Conservation (phyloP, 2,888 invertebrate genomes). For the Xanthorhoe designata region DNA sequence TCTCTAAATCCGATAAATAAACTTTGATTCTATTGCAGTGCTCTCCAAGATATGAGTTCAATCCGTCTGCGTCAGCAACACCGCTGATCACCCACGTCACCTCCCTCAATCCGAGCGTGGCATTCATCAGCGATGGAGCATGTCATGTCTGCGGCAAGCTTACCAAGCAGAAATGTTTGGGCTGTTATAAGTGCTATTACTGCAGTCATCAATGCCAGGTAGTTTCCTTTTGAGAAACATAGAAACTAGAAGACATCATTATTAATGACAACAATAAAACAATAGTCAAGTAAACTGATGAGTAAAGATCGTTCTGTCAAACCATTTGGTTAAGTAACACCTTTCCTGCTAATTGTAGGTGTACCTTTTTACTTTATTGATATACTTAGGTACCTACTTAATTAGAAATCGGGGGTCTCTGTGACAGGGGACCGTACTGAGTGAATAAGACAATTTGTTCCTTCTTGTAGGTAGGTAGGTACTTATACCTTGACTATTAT, state of each 20-base stretch:
- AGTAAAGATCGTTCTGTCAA: too few species aligned
- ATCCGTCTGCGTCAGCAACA: constrained; percentile 10
- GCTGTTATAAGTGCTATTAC: constrained; percentile 53
- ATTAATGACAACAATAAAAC: too few species aligned
- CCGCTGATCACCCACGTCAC: constrained; percentile 54
- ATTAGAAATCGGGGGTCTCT: too few species aligned
- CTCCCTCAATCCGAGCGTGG: constrained; percentile 47
- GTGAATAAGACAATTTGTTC: too few species aligned
- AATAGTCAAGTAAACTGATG: too few species aligned
- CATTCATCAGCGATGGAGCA: constrained; percentile 31
- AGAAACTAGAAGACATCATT: too few species aligned
- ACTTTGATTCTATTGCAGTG: constrained; percentile 21
- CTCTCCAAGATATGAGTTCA: constrained; percentile 10
- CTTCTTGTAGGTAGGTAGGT: too few species aligned
- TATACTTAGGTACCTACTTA: too few species aligned
- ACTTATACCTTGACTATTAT: neutral
- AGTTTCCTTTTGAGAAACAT: constrained; percentile 16
- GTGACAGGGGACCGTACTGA: too few species aligned
- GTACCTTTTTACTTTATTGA: too few species aligned
- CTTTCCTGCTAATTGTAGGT: too few species aligned
- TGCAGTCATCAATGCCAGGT: constrained; percentile 62
- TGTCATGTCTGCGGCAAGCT: constrained; percentile 54
- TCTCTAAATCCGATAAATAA: neutral
- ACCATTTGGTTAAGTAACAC: too few species aligned
- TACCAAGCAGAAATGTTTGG: constrained; percentile 49